phyloP scores from a whole-genome alignment of 2,888 invertebrate genomes.

The Synergus laeviventris region DNA sequence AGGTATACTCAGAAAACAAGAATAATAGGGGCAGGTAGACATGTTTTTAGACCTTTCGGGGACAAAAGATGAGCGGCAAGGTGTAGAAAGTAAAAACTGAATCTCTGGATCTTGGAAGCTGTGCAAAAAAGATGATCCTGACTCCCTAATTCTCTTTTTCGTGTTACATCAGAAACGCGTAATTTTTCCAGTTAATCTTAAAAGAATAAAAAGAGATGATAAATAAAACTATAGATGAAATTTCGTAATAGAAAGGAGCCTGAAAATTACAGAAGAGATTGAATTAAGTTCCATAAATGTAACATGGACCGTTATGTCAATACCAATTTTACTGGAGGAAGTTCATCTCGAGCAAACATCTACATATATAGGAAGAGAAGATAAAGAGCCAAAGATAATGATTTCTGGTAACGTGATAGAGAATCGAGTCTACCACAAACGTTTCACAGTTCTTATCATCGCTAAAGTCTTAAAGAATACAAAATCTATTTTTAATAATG shows the following conservation, averaged over 20 bases:
- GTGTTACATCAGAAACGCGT: neutral
- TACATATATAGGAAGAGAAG: slow-evolving; percentile 25
- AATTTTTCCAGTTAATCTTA: neutral
- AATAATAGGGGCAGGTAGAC: slow-evolving; percentile 24
- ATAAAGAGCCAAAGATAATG: slow-evolving; percentile 34
- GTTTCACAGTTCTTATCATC: slow-evolving; percentile 1
- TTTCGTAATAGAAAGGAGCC: neutral
- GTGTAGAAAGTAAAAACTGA: neutral
- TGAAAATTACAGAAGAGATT: neutral
- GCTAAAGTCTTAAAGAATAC: slow-evolving; percentile 15
- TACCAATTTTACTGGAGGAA: slow-evolving; percentile 14
- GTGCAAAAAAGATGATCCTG: neutral
- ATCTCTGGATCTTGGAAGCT: slow-evolving; percentile 5
- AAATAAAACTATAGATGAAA: neutral
- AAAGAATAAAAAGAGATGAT: neutral
- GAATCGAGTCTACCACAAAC: slow-evolving; percentile 7
- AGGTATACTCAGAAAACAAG: neutral
- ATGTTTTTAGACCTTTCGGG: slow-evolving; percentile 10
- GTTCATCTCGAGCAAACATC: slow-evolving; percentile 12
- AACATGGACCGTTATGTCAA: slow-evolving; percentile 24
- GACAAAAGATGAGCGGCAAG: slow-evolving; percentile 18
- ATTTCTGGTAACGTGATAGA: slow-evolving; percentile 17
- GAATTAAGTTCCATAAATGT: slow-evolving; percentile 16
- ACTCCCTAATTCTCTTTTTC: neutral
- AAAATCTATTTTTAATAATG: neutral